Percentiles rank a stretch among this genome's conserved stretches.
Evolutionary conservation across 2,797 vertebrate species (phyloP).

Genomic region (Galagoides demidoff): DNA sequence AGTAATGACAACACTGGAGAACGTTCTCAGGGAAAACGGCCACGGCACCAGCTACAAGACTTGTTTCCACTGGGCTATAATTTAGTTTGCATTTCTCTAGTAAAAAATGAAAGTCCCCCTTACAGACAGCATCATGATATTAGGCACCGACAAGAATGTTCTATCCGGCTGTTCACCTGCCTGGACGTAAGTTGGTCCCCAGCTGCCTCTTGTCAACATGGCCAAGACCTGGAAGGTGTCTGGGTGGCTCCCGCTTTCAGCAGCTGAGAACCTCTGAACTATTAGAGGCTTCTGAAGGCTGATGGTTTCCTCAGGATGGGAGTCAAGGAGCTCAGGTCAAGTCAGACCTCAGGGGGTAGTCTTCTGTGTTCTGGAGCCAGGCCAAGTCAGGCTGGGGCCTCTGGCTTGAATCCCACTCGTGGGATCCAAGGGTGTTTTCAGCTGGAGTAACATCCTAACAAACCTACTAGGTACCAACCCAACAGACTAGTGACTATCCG

Average conservation of each 20-base stretch:
- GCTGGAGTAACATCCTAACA: background rate
- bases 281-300: background rate
- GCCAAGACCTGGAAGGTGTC: background rate
- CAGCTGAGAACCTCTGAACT: background rate
- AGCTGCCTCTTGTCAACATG: background rate
- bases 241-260: background rate
- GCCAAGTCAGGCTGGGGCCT: background rate
- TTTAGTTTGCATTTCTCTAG: constrained; percentile 25
- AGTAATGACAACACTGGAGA: background rate
- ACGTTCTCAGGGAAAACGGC: background rate
- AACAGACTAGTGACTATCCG: background rate
- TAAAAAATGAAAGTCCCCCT: background rate
- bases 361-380: background rate
- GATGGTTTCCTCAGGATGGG: background rate
- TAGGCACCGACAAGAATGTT: background rate
- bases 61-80: background rate
- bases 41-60: background rate
- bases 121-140: background rate
- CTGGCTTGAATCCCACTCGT: background rate
- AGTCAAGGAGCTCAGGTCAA: background rate
- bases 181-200: background rate
- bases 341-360: background rate
- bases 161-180: background rate
- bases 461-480: background rate
- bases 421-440: background rate